Conservation (phyloP, 1,140 invertebrate species). For the Brachystomella parvula region DNA sequence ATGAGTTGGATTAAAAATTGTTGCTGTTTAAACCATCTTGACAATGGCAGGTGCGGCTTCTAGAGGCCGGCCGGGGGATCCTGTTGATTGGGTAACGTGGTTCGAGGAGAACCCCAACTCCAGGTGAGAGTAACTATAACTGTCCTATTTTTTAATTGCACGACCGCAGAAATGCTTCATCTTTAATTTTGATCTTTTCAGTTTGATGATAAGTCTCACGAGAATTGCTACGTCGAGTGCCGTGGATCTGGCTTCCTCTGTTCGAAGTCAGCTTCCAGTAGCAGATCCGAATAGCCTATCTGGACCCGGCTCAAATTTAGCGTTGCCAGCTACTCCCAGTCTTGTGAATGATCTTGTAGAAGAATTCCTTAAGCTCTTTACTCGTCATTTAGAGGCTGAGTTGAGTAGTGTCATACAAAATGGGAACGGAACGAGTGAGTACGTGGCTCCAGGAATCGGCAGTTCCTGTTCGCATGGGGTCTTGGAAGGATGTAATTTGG, state of each 20-base stretch:
- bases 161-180: background rate
- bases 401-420: no score
- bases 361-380: constrained; percentile 31
- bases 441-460: no score
- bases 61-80: no score
- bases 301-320: background rate
- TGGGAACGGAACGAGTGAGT: no score
- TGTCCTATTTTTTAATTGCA: no score
- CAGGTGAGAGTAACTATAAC: background rate
- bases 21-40: no score
- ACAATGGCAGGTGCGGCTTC: no score
- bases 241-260: background rate
- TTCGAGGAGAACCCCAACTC: constrained; percentile 26
- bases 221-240: background rate
- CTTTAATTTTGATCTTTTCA: background rate
- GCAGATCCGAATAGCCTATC: no score
- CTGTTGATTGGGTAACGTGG: constrained; percentile 26
- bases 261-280: background rate
- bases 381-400: constrained; percentile 23
- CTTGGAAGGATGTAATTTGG: no score
- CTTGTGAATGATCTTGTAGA: constrained; percentile 30
- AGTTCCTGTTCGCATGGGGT: no score
- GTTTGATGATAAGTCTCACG: background rate
- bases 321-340: background rate
- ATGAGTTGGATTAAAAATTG: no score